Evolutionary conservation across 2,888 invertebrate genomes (phyloP), one percentile per base, ranked within the genome.

Genomic region (Ophion costatus): DNA sequence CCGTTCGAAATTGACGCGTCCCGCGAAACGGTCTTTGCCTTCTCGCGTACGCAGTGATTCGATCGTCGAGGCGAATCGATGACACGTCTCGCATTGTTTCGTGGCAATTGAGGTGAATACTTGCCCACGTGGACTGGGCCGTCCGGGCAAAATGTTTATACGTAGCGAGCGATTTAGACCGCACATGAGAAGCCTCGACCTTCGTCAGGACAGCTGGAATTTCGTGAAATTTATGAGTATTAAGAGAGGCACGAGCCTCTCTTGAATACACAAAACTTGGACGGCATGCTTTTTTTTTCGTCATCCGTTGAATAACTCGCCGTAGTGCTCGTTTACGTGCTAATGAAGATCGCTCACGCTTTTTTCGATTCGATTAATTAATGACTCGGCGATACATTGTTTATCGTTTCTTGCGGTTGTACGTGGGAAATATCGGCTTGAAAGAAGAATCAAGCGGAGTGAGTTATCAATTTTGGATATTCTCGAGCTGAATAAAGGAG

Each of bases 231-330:
- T 69, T 61, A 74, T 57, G 9, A 7, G 38, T 38, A 9, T 9
- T 38, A 38, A 38, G 38, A 38, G 38, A 38, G 67, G 56, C 75
- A 81, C 81, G 75, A 76, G 63, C 74, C 80, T 29, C n/a, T 10
- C 11, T 14, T 9, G 24, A 59, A 42, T 42, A n/a, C 2, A 76
- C n/a, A 59, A 42, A 33, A 77, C 33, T 33, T 59, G 6, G n/a
- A 4, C 24, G 33, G 11, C 33, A 14, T 22, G 11, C 33, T 7
- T 22, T 79, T 71, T 66, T 45, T 67, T 3, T 20, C 11, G 22
- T 59, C 1, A 56, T 11, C 38, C 11, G 38, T 29, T 22, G 14
- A 45, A 69, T 20, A 45, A 61, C 42, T 14, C 22, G 69, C 42
- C 20, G 14, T 20, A 33, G 51, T 1, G 20, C 57, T 71, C 70